Base-by-base conservation (phyloP, 2,888 invertebrate genomes). In the Agriotes lineatus region DNA sequence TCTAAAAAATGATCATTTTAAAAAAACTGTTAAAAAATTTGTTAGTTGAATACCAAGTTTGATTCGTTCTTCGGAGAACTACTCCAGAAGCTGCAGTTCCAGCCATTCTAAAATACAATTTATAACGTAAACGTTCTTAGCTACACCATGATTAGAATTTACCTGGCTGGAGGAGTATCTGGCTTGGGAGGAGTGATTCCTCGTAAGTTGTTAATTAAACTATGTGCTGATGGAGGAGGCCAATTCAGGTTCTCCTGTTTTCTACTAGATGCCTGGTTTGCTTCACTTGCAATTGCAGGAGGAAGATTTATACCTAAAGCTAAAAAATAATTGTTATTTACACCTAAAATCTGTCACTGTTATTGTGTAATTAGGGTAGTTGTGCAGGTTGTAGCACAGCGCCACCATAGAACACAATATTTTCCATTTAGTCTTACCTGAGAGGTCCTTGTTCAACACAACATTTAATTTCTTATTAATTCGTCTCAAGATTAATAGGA, bases 391-490 rank as follows among this genome's bases (percentile, higher is more conserved):
- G n/a, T n/a, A n/a, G n/a, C n/a, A n/a, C n/a, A n/a, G n/a, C n/a
- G n/a, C n/a, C n/a, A n/a, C n/a, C n/a, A n/a, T n/a, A n/a, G n/a
- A n/a, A n/a, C n/a, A n/a, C n/a, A n/a, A n/a, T n/a, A n/a, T n/a
- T n/a, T n/a, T n/a, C n/a, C n/a, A n/a, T n/a, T 48, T 48, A 14
- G 9, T 78, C 80, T 74, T 78, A 87, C 87, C 83, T 67, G 84
- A 79, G 57, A 88, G 79, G 72, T 85, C 85, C 65, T 83, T 85
- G 75, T 87, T 88, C 7, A 89, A 59, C 12, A 44, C 82, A 14
- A 85, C 82, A 48, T 88, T 80, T 30, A 83, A 78, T 10, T 85
- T 79, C 61, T 85, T 86, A 69, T 84, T 25, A 25, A 3, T 83
- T 37, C 76, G 75, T 37, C 76, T 75, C n/a, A 82, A 71, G 39